Conservation (phyloP, 2,113 vertebrate species). For the Parus major region DNA sequence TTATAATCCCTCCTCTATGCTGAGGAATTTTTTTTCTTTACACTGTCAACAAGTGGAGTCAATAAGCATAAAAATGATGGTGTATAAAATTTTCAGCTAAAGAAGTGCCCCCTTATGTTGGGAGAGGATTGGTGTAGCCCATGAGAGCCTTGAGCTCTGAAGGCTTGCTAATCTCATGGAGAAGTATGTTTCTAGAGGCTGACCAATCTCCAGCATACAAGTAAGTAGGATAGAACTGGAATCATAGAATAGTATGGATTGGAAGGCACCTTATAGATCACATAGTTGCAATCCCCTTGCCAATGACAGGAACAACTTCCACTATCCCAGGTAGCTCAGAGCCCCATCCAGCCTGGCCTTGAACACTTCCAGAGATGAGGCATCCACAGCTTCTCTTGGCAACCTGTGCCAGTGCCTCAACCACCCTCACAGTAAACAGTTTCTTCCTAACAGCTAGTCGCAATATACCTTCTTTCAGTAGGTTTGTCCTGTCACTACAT, state of each 20-base stretch:
- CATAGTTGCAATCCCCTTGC: accelerated
- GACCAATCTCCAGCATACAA: not conserved
- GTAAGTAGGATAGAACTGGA: not conserved
- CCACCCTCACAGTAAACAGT: not conserved
- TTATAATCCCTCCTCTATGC: not conserved
- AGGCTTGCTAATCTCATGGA: not conserved
- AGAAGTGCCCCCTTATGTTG: not conserved
- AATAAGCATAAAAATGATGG: not conserved
- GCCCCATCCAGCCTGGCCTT: too few relatives aligned
- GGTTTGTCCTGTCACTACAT: not conserved
- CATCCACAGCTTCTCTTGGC: not conserved
- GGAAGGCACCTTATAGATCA: not conserved
- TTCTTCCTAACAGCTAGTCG: not conserved
- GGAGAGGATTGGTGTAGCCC: not conserved
- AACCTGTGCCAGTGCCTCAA: not conserved
- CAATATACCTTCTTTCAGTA: not conserved
- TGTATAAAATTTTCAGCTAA: not conserved
- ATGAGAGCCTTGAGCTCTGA: not conserved
- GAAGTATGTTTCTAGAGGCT: not conserved
- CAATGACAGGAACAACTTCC: not conserved
- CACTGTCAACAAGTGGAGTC: not conserved
- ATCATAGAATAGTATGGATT: not conserved
- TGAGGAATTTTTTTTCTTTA: not conserved
- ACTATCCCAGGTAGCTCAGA: not conserved
- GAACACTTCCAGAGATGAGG: not conserved